phyloP scores from a whole-genome alignment of 2,888 invertebrate species.

The Drosophila buzzatii region DNA sequence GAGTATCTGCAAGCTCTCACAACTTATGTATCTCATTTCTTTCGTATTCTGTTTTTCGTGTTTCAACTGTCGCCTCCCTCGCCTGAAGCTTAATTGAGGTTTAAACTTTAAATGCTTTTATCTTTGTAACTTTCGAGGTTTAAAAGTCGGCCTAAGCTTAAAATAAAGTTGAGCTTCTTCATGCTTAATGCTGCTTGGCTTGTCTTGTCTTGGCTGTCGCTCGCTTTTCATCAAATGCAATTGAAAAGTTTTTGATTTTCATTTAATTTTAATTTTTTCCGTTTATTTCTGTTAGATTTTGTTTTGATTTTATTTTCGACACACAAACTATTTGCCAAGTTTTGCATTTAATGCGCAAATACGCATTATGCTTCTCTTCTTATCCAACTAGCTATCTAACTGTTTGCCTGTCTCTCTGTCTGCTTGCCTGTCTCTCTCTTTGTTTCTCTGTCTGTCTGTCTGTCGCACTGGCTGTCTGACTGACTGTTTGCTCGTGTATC shows the following conservation, averaged over 20 bases:
- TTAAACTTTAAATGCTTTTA: constrained; percentile 12
- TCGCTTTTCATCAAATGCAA: constrained; percentile 55
- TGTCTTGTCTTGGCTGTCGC: constrained; percentile 11
- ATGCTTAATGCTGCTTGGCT: constrained; percentile 2
- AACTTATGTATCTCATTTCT: not conserved
- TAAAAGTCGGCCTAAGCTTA: constrained; percentile 14
- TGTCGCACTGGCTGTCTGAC: constrained; percentile 28
- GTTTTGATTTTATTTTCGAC: constrained; percentile 70
- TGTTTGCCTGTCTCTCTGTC: constrained; percentile 24
- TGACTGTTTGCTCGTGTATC: constrained; percentile 26
- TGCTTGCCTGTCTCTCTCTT: constrained; percentile 27
- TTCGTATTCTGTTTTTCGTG: not conserved
- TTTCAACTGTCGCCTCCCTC: no score
- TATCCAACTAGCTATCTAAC: constrained; percentile 41
- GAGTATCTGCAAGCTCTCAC: not conserved
- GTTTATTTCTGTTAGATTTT: constrained; percentile 46
- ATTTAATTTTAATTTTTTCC: constrained; percentile 53
- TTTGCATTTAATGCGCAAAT: constrained; percentile 80
- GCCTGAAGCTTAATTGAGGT: constrained; percentile 14
- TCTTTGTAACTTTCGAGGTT: constrained; percentile 27
- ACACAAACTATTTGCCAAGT: constrained; percentile 75
- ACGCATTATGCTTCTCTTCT: constrained; percentile 54
- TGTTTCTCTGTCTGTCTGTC: constrained; percentile 21
- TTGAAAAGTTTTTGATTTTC: constrained; percentile 71
- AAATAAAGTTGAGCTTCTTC: constrained; percentile 7